A percentile compares a stretch with the other conserved stretches of the same genome.
Conservation (phyloP, 2,797 vertebrate genomes). For the Tenualosa thibaudeaui region DNA sequence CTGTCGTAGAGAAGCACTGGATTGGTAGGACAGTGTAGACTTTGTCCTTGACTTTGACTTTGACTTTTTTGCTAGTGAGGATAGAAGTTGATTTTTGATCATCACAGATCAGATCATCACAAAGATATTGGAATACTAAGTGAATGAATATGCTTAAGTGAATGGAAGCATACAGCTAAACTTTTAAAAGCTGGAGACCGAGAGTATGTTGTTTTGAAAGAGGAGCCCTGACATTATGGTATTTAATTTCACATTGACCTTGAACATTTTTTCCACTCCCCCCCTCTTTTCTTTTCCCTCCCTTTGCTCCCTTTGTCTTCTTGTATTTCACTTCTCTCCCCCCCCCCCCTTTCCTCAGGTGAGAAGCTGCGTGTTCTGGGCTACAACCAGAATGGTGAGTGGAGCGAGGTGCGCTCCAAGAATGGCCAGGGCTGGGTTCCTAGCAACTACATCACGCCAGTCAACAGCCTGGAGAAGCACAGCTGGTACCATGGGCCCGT, state of each 20-base stretch:
- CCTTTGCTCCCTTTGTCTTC: constrained; percentile 15
- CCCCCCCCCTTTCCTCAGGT: constrained; percentile 67
- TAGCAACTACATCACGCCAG: constrained; percentile 98
- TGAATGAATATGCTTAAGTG: not conserved
- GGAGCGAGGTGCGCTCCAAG: constrained; percentile 98
- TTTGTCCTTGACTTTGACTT: not conserved
- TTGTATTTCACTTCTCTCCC: not conserved
- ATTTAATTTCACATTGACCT: not conserved
- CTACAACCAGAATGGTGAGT: constrained; percentile 99
- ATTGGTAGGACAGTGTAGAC: not conserved
- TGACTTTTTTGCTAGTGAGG: not conserved
- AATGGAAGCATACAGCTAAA: not conserved
- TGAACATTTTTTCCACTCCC: not conserved
- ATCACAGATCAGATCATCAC: not conserved
- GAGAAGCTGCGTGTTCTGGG: constrained; percentile 96
- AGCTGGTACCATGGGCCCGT: constrained; percentile 99
- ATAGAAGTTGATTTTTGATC: not conserved
- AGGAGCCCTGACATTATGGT: not conserved
- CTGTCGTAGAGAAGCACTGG: not conserved
- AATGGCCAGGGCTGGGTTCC: constrained; percentile 99
- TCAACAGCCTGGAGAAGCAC: constrained; percentile 98
- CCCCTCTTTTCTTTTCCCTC: not conserved
- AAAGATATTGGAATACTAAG: not conserved
- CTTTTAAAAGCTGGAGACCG: not conserved
- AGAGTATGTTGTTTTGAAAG: not conserved